Evolutionary conservation across 2,888 invertebrate species (phyloP), one percentile per base, ranked within the genome.

Genomic region (Tenthredo amoena): DNA sequence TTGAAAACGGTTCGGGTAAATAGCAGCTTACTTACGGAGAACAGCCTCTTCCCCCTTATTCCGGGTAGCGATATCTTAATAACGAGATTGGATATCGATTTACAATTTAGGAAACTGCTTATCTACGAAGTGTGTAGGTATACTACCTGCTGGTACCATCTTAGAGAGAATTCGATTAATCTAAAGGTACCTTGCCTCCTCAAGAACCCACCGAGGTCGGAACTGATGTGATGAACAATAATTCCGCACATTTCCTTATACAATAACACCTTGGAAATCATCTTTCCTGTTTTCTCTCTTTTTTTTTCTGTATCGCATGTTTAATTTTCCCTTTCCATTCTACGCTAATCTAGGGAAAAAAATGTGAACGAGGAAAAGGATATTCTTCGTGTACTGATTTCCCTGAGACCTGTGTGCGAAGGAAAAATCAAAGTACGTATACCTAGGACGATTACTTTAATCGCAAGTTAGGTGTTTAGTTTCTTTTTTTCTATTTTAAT

Each of bases 71-170:
- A 81, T 81, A 81, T 81, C 81, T 81, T 81, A 81, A 81, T 81
- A 81, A 81, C 81, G 81, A 81, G 81, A 81, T 81, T 81, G 81
- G 81, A 81, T 81, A 81, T 81, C 81, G 81, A 81, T 81, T 81
- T 81, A 81, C 81, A 81, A 81, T 81, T 81, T 81, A 58, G 81
- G 81, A 81, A 81, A 81, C 62, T 81, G 81, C 81, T 81, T 81
- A 81, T 81, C 81, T 81, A 62, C 81, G 77, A 77, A 77, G 55
- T 50, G 43, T 74, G 31, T 55, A 26, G 77, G 31, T 77, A 77
- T 76, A 62, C 50, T 50, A 21, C 50, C 55, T 68, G 68, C 68
- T 74, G 26, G 43, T 58, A 81, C 58, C 34, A 81, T 81, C 81
- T 81, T 81, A 62, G 62, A 81, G 77, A 77, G 81, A 81, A 81